Base-by-base conservation (phyloP, 2,888 invertebrate genomes). In the Euclidia mi region DNA sequence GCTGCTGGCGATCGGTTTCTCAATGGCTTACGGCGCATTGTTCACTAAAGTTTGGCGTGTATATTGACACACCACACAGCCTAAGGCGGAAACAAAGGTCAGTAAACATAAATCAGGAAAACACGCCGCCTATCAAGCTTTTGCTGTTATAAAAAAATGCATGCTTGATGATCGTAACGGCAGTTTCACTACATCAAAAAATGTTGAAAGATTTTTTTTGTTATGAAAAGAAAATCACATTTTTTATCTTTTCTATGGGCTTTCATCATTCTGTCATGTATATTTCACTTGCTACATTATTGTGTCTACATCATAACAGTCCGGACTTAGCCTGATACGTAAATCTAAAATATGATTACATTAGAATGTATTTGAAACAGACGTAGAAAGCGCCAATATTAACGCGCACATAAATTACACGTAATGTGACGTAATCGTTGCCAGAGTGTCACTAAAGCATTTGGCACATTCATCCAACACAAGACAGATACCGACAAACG, bases 31-130 rank as follows among this genome's bases (percentile, higher is more conserved):
- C 86, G 99, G 99, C 25, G 98, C 99, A 14, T 99, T 99, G 98
- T 99, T 99, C 94, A 98, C 99, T 76, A 99, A 99, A 96, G 99
- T 99, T 49, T 99, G 99, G 99, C 96, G 99, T 56, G 99, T 99
- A 31, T 99, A 99, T 91, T 95, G 99, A 59, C 96, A 99, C 75
- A 98, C 99, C 28, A 99, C 99, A 3, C 98, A 98, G 87, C 97
- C 98, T 49, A 99, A 99, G 95, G 96, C 97, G 64, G 98, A 98
- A 87, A 96, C 97, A 31, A 97, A 97, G 95, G 97, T 34, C 12
- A 84, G 57, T 65, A 32, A 35, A 63, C 49, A 18, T 56, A 56
- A 65, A 2, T 7, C 50, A 47, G 18, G 11, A 43, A 48, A 51
- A 51, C n/a, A n/a, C n/a, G n/a, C n/a, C n/a, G n/a, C n/a, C n/a